These are phyloP conservation scores for Pollimyrus isidori DNA, from an alignment of 2,113 vertebrate species.

Conservation along the genomic window DNA sequence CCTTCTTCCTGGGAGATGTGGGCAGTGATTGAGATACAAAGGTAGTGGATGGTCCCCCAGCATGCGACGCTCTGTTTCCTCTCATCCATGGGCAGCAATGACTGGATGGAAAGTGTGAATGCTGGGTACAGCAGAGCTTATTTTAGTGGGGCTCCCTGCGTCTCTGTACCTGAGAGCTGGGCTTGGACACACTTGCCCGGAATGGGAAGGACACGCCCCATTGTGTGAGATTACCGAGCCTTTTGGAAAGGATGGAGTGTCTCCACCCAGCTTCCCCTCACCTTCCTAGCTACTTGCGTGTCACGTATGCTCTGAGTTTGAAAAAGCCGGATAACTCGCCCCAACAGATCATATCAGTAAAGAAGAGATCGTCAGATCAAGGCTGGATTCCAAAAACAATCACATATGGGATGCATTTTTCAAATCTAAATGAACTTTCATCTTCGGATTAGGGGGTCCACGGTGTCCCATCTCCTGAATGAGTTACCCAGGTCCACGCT, in stretches of 20 bases:
- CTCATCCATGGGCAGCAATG: not conserved
- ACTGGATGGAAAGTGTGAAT: not conserved
- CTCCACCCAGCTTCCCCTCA: not conserved
- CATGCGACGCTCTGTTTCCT: not conserved
- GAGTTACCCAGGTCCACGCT: not conserved
- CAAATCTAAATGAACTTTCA: constrained; percentile 14
- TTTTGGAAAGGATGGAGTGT: not conserved
- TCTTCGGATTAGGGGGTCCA: constrained; percentile 9
- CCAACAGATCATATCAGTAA: constrained; percentile 24
- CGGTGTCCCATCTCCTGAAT: not conserved
- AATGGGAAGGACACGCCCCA: not conserved
- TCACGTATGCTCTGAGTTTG: constrained; percentile 26
- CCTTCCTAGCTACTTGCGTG: not conserved
- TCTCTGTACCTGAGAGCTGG: not conserved
- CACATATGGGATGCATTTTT: constrained; percentile 24
- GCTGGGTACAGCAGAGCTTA: not conserved
- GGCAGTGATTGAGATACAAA: not conserved
- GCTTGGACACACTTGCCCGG: not conserved
- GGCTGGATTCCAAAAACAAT: constrained; percentile 9
- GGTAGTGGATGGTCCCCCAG: not conserved
- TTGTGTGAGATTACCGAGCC: not conserved
- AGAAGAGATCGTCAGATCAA: constrained; percentile 7
- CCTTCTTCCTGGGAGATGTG: not conserved
- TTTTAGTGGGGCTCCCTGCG: not conserved
- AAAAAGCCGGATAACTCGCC: constrained; percentile 19